Evolutionary conservation across 1,140 invertebrate genomes (phyloP).

Genomic region (Zaprionus inermis): DNA sequence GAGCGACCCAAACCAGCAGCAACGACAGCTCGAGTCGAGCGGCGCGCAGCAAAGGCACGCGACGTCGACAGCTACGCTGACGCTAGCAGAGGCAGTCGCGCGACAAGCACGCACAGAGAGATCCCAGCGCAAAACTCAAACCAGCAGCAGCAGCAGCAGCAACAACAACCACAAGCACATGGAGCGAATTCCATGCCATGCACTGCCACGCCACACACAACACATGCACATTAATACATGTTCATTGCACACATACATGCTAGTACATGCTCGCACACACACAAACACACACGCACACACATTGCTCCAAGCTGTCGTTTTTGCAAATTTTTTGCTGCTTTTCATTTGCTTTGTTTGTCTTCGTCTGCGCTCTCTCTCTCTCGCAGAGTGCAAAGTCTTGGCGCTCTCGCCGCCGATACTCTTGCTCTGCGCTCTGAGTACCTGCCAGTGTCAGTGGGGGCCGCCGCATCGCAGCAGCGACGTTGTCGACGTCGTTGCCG

Average conservation of each 20-base stretch:
- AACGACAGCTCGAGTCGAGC: constrained; percentile 44
- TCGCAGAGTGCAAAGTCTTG: constrained; percentile 37
- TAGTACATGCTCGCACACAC: constrained; percentile 8
- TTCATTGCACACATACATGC: constrained; percentile 2
- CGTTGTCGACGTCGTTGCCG: constrained; percentile 30
- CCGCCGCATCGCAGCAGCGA: constrained; percentile 15
- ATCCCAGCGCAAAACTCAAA: constrained; percentile 6
- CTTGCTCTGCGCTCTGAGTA: constrained; percentile 17
- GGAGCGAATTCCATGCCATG: constrained; percentile 20
- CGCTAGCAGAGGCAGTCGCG: constrained; percentile 57
- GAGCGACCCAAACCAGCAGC: constrained; percentile 44
- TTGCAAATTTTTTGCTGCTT: constrained; percentile 66
- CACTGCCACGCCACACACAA: constrained; percentile 28
- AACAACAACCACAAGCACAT: constrained; percentile 14
- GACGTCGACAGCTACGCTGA: constrained; percentile 65
- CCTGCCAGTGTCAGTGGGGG: constrained; percentile 16
- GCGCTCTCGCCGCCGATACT: constrained; percentile 43
- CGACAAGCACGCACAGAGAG: constrained; percentile 60
- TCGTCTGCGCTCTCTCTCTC: constrained; percentile 39
- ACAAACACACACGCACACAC: constrained; percentile 48
- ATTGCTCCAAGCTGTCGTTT: constrained; percentile 56
- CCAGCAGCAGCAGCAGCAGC: constrained; percentile 22
- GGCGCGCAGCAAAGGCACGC: constrained; percentile 73
- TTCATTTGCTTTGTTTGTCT: constrained; percentile 65
- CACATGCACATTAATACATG: constrained; percentile 18